Evolutionary conservation across 2,113 vertebrate genomes (phyloP).

Genomic region (Tupaia tana): DNA sequence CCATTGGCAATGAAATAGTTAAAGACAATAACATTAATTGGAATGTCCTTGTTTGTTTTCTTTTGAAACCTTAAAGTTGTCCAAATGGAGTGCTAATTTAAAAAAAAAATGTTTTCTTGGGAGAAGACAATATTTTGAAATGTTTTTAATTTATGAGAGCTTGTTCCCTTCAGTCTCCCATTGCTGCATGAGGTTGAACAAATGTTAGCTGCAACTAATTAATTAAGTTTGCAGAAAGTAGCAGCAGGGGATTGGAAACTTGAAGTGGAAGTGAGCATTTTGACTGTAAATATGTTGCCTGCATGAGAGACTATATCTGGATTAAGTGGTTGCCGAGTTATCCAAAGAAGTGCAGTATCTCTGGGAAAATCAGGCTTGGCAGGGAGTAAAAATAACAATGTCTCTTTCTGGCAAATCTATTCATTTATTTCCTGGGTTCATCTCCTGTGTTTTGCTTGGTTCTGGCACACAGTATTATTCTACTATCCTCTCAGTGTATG

Average conservation of each 20-base stretch:
- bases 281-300: slow-evolving; percentile 79
- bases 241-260: slow-evolving; percentile 83
- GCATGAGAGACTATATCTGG: slow-evolving; percentile 78
- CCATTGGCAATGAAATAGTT: not conserved
- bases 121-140: slow-evolving; percentile 81
- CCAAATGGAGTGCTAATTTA: slow-evolving; percentile 79
- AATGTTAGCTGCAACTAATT: slow-evolving; percentile 83
- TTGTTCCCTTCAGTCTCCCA: slow-evolving; percentile 66
- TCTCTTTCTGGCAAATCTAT: slow-evolving; percentile 53
- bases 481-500: not conserved
- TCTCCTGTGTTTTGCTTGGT: slow-evolving; percentile 12
- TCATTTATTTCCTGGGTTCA: slow-evolving; percentile 43
- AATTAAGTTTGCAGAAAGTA: slow-evolving; percentile 83
- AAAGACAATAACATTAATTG: not conserved
- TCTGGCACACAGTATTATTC: not conserved
- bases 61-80: slow-evolving; percentile 71
- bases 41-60: slow-evolving; percentile 62
- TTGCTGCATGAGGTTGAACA: slow-evolving; percentile 69
- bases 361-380: slow-evolving; percentile 75
- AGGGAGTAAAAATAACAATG: slow-evolving; percentile 34
- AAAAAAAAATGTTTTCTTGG: slow-evolving; percentile 71
- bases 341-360: slow-evolving; percentile 71
- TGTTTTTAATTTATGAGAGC: slow-evolving; percentile 78
- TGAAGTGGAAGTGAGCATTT: slow-evolving; percentile 81
- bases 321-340: slow-evolving; percentile 72